Percentiles rank a stretch among this genome's conserved stretches.
phyloP scores from a whole-genome alignment of 1,140 invertebrate genomes.

The Drosophila murphyi region DNA sequence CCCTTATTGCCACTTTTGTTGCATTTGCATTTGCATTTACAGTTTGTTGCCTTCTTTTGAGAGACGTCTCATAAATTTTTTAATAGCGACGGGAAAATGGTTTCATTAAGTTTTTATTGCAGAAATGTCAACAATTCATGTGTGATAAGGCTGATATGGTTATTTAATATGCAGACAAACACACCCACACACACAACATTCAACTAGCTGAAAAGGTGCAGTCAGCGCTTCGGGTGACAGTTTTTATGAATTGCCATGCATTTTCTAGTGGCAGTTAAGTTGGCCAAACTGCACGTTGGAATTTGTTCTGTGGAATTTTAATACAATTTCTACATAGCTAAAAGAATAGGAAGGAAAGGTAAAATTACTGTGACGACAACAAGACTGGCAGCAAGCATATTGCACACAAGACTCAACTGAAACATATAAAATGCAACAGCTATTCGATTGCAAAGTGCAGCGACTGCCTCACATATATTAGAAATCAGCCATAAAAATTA shows the following conservation, averaged over 20 bases:
- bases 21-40: conserved; percentile 7
- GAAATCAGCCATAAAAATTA: no score
- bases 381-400: not conserved
- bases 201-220: not conserved
- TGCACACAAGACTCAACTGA: not conserved
- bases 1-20: conserved; percentile 30
- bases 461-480: no score
- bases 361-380: not conserved
- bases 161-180: conserved; percentile 62
- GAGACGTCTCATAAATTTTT: conserved; percentile 44
- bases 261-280: conserved; percentile 48
- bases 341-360: not conserved
- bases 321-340: not conserved
- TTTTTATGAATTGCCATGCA: conserved; percentile 65
- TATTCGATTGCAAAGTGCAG: no score
- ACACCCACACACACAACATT: conserved; percentile 2
- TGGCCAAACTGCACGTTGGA: conserved; percentile 2
- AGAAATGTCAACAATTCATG: conserved; percentile 61
- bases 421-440: not conserved
- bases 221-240: not conserved
- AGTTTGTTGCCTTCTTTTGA: conserved; percentile 16
- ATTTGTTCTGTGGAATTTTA: conserved; percentile 6
- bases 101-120: conserved; percentile 75
- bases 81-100: conserved; percentile 55
- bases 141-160: conserved; percentile 54